Evolutionary conservation across 2,888 invertebrate species (phyloP).

Genomic region (Hesperia comma): DNA sequence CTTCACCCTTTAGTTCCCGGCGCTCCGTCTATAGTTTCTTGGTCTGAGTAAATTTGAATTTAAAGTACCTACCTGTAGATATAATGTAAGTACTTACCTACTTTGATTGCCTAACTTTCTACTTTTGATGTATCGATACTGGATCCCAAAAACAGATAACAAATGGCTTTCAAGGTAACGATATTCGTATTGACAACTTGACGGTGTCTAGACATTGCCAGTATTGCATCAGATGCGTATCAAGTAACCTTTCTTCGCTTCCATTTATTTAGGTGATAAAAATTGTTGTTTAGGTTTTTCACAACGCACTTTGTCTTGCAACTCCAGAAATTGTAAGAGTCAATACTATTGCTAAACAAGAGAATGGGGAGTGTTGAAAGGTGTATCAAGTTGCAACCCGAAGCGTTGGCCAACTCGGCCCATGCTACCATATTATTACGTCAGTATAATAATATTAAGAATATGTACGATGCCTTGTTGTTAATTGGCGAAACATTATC

Average conservation of each 20-base stretch:
- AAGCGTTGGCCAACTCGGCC: slow-evolving; percentile 18
- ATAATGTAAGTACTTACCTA: no score
- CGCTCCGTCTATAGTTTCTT: no score
- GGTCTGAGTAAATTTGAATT: no score
- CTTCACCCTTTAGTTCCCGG: no score
- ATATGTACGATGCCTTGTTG: not conserved
- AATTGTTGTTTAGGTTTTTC: slow-evolving; percentile 27
- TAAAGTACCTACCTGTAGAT: no score
- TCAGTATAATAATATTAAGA: slow-evolving; percentile 24
- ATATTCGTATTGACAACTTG: no score
- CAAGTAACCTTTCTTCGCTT: not conserved
- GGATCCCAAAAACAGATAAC: no score
- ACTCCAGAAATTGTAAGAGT: slow-evolving; percentile 20
- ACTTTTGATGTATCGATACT: no score
- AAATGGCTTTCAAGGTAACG: no score
- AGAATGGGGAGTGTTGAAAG: slow-evolving; percentile 39
- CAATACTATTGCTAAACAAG: slow-evolving; percentile 39
- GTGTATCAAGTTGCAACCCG: slow-evolving; percentile 24
- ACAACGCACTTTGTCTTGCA: slow-evolving; percentile 23
- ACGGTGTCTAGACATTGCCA: no score
- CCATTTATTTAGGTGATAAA: slow-evolving; percentile 19
- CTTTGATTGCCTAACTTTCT: no score
- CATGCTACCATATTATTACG: slow-evolving; percentile 22
- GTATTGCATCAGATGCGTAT: not conserved
- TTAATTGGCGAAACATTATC: slow-evolving; percentile 5